phyloP scores from a whole-genome alignment of 2,113 vertebrate genomes.

The Alligator mississippiensis region DNA sequence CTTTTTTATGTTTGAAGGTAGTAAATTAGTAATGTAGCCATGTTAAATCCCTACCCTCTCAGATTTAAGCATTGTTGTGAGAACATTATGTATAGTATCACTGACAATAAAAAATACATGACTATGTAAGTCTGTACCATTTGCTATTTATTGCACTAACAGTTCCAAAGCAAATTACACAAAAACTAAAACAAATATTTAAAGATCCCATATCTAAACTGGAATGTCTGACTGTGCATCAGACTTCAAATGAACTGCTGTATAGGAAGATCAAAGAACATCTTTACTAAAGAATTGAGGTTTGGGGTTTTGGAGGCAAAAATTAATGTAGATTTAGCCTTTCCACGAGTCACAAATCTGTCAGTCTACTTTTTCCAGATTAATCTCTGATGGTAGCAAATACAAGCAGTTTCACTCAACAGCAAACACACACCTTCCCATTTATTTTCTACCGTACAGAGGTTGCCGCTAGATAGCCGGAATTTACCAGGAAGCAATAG shows the following conservation, averaged over 20 bases:
- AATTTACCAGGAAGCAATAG: not conserved
- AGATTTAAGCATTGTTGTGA: constrained; percentile 50
- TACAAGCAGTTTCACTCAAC: not conserved
- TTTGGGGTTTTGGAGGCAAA: not conserved
- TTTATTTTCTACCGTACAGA: not conserved
- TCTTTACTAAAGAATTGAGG: constrained; percentile 30
- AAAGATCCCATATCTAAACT: constrained; percentile 59
- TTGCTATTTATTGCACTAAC: constrained; percentile 49
- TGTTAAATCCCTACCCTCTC: constrained; percentile 57
- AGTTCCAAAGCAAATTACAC: constrained; percentile 69
- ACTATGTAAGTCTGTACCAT: constrained; percentile 25
- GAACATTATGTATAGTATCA: constrained; percentile 8
- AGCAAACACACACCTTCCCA: constrained; percentile 5
- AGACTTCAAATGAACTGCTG: constrained; percentile 49
- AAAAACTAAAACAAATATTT: constrained; percentile 54
- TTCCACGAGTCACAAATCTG: constrained; percentile 11
- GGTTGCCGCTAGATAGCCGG: not conserved
- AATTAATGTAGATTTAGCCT: constrained; percentile 23
- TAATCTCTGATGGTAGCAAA: not conserved
- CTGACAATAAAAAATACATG: constrained; percentile 30
- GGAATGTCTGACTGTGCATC: constrained; percentile 43
- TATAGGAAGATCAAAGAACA: constrained; percentile 45
- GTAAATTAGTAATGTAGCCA: constrained; percentile 56
- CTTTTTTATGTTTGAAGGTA: constrained; percentile 41
- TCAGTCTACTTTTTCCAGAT: constrained; percentile 24